A percentile compares a stretch with the other conserved stretches of the same genome.
These are phyloP conservation scores for Molossus molossus DNA, from an alignment of 2,797 vertebrate species.

Conservation along the genomic window DNA sequence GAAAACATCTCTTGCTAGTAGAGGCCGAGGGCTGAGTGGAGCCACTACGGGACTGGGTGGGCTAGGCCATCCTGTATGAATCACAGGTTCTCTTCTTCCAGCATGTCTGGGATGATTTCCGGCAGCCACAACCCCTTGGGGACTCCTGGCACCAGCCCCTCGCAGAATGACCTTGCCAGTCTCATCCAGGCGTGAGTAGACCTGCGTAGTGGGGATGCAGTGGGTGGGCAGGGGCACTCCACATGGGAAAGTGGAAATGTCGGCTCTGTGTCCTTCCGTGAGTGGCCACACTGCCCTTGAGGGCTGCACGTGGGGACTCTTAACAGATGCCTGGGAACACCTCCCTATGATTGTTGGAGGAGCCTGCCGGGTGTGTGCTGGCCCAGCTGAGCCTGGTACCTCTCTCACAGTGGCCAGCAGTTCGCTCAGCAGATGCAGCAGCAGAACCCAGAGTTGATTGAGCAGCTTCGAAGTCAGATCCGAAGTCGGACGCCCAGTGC, in stretches of 20 bases:
- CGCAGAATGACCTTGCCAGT: constrained; percentile 94
- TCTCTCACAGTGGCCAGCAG: constrained; percentile 94
- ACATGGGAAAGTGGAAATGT: background rate
- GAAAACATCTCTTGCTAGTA: fast-evolving
- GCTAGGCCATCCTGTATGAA: fast-evolving
- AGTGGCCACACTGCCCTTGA: background rate
- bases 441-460: constrained; percentile 98
- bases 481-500: constrained; percentile 96
- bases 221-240: background rate
- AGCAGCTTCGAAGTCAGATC: constrained; percentile 97
- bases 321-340: too few relatives aligned
- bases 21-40: background rate
- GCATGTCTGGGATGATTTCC: constrained; percentile 98
- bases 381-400: fast-evolving
- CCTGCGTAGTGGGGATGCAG: background rate
- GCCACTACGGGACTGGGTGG: fast-evolving
- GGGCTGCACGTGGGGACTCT: fast-evolving
- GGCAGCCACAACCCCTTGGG: constrained; percentile 93
- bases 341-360: too few relatives aligned
- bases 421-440: constrained; percentile 99
- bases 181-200: constrained; percentile 97
- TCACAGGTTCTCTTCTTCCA: constrained; percentile 74
- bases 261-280: background rate
- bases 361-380: background rate
- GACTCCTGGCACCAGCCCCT: constrained; percentile 86